Conservation (phyloP, 2,113 vertebrate genomes). For the Oreochromis spilurus region DNA sequence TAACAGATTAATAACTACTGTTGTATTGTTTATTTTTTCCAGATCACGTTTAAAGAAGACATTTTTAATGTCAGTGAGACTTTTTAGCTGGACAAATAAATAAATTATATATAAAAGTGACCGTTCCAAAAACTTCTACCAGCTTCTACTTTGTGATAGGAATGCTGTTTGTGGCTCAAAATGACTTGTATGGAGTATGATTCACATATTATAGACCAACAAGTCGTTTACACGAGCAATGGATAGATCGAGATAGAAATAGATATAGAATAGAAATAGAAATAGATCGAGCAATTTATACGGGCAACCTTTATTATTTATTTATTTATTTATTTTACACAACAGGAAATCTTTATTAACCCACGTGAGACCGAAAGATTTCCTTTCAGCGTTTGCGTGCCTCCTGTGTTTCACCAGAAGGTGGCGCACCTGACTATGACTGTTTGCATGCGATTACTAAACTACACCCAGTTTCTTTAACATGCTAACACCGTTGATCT, state of each 20-base stretch:
- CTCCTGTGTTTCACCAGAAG: background rate
- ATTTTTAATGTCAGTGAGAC: background rate
- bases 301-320: background rate
- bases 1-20: background rate
- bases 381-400: background rate
- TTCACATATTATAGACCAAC: background rate
- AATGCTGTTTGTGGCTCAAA: background rate
- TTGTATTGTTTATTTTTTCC: background rate
- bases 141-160: background rate
- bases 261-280: too few species aligned
- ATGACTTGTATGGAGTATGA: background rate
- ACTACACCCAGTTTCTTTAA: background rate
- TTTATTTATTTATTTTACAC: background rate
- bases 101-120: background rate
- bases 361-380: rapidly evolving
- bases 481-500: background rate
- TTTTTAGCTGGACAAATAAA: background rate
- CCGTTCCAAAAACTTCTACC: background rate
- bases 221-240: background rate
- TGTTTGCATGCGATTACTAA: background rate
- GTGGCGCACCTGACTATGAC: background rate
- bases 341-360: background rate
- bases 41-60: background rate
- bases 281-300: background rate
- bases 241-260: too few species aligned